A percentile compares a stretch with the other conserved stretches of the same genome.
Evolutionary conservation across 2,113 vertebrate genomes (phyloP).

Genomic region (Silurus asotus): DNA sequence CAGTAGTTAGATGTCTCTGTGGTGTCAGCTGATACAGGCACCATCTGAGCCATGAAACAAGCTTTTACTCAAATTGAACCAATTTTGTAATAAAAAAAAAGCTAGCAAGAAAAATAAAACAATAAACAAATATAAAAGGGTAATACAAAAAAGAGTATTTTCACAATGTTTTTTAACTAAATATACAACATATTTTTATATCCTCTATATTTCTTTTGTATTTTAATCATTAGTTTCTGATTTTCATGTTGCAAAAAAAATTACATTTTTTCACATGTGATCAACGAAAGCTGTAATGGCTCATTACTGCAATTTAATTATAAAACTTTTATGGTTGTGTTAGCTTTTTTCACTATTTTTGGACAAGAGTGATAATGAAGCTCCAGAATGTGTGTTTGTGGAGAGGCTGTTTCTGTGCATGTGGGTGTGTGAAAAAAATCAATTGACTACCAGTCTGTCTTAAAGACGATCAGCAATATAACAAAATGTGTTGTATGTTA

Average conservation of each 20-base stretch:
- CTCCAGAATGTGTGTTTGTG: not conserved
- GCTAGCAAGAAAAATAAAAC: conserved; percentile 4
- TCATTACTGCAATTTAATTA: not conserved
- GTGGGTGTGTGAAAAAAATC: conserved; percentile 29
- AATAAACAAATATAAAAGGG: not conserved
- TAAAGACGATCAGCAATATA: not conserved
- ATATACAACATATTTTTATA: not conserved
- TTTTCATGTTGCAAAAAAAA: not conserved
- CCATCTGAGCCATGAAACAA: conserved; percentile 23
- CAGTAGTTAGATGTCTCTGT: conserved; percentile 35
- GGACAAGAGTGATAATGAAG: conserved; percentile 29
- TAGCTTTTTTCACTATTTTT: not conserved
- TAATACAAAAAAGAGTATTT: not conserved
- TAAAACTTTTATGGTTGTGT: not conserved
- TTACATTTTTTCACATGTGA: not conserved
- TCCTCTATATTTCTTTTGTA: not conserved
- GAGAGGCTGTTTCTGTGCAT: not conserved
- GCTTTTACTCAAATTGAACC: conserved; percentile 40
- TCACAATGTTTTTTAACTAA: not conserved
- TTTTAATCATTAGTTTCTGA: not conserved
- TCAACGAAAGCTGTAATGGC: not conserved
- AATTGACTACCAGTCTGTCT: conserved; percentile 16
- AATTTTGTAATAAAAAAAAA: not conserved
- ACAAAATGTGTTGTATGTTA: not conserved
- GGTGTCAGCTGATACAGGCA: conserved; percentile 42